These are phyloP conservation scores for Synanthedon vespiformis DNA, from an alignment of 2,888 invertebrate species.

Conservation along the genomic window DNA sequence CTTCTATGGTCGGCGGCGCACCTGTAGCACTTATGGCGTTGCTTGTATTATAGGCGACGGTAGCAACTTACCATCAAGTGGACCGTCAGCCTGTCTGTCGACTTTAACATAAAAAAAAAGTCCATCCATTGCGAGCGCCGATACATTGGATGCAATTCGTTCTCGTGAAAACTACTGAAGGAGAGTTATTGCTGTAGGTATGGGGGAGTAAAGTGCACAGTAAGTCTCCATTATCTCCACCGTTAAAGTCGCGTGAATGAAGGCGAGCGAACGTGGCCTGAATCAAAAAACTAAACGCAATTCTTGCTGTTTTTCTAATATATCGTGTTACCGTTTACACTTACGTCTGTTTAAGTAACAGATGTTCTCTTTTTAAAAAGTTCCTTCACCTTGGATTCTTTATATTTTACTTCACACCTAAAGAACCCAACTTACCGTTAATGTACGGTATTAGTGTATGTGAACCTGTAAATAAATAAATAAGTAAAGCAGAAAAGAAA, in stretches of 20 bases:
- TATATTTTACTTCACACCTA: no score
- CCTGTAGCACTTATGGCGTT: no score
- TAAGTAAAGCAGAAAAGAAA: no score
- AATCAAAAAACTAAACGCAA: conserved; percentile 54
- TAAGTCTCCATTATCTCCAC: conserved; percentile 68
- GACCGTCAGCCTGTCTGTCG: no score
- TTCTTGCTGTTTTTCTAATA: conserved; percentile 33
- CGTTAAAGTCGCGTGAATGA: conserved; percentile 66
- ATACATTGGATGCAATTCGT: neutral
- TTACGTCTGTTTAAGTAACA: conserved; percentile 21
- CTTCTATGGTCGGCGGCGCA: no score
- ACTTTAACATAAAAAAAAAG: no score
- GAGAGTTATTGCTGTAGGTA: conserved; percentile 60
- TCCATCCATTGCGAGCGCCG: neutral
- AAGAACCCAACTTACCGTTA: no score
- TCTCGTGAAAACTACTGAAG: conserved; percentile 40
- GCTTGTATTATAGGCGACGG: no score
- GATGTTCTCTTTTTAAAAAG: conserved; percentile 1
- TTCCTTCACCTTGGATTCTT: no score
- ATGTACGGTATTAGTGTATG: no score
- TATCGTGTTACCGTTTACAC: conserved; percentile 13
- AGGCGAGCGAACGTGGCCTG: conserved; percentile 57
- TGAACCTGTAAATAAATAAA: no score
- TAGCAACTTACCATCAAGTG: no score
- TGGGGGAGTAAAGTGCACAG: conserved; percentile 61